Conservation (phyloP, 2,888 invertebrate genomes). For the Agriopis marginaria region DNA sequence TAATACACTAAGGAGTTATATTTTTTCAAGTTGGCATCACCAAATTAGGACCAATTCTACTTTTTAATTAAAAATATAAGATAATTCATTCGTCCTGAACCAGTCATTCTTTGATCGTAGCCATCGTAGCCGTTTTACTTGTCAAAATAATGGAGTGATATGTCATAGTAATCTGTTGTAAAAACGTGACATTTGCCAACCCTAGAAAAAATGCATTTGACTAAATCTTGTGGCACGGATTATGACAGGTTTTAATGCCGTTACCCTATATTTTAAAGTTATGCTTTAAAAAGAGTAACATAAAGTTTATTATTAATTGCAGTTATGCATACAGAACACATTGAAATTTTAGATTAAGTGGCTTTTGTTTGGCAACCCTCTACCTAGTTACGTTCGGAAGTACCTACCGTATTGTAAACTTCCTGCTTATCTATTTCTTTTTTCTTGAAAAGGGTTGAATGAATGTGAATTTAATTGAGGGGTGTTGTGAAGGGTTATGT, state of each 20-base stretch:
- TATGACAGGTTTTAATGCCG: slow-evolving; percentile 61
- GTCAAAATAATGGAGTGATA: slow-evolving; percentile 75
- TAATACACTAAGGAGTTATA: too few relatives aligned
- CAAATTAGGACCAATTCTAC: too few relatives aligned
- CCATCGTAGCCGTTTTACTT: slow-evolving; percentile 61
- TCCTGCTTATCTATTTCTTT: slow-evolving; percentile 72
- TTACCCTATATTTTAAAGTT: slow-evolving; percentile 39
- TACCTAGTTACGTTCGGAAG: slow-evolving; percentile 62
- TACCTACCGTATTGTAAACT: slow-evolving; percentile 57
- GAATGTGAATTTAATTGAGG: slow-evolving; percentile 82
- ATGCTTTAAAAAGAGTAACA: slow-evolving; percentile 44
- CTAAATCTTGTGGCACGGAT: slow-evolving; percentile 55
- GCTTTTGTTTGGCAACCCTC: slow-evolving; percentile 66
- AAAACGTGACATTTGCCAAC: slow-evolving; percentile 67
- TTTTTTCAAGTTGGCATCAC: neutral
- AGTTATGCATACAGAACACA: slow-evolving; percentile 38
- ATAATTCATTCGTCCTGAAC: too few relatives aligned
- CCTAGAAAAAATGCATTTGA: slow-evolving; percentile 67
- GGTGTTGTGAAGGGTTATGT: slow-evolving; percentile 65
- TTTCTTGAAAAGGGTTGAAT: slow-evolving; percentile 63
- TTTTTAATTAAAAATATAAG: too few relatives aligned
- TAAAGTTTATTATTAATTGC: slow-evolving; percentile 51
- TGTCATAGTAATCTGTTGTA: too few relatives aligned
- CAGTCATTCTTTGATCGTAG: slow-evolving; percentile 52
- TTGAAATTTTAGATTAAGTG: slow-evolving; percentile 60